These are phyloP conservation scores for Mola mola DNA, from an alignment of 2,113 vertebrate genomes.

Conservation along the genomic window DNA sequence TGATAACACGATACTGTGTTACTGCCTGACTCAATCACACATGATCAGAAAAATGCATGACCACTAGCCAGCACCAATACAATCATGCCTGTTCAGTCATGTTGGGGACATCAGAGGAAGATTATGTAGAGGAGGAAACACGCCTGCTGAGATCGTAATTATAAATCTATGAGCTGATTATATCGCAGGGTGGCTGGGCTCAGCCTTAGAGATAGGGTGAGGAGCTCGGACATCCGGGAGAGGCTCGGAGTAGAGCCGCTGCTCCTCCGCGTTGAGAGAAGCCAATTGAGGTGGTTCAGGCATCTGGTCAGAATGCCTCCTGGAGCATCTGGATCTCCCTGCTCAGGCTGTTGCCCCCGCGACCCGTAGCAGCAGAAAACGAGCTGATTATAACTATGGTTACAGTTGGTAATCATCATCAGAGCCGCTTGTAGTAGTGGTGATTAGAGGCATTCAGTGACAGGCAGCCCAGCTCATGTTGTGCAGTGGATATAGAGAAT, in stretches of 20 bases:
- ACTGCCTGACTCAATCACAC: conserved; percentile 40
- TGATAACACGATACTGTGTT: conserved; percentile 45
- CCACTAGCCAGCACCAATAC: conserved; percentile 36
- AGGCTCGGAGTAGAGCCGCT: no score
- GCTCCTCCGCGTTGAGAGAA: no score
- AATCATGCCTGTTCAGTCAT: conserved; percentile 61
- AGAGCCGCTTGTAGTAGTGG: conserved; percentile 73
- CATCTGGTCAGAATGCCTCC: no score
- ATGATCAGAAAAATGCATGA: conserved; percentile 60
- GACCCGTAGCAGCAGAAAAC: no score
- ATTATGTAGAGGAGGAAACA: conserved; percentile 71
- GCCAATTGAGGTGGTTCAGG: no score
- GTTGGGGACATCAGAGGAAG: conserved; percentile 49
- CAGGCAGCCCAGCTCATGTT: conserved; percentile 61
- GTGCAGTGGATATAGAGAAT: conserved; percentile 56
- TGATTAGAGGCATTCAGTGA: conserved; percentile 73
- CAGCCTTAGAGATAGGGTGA: no score
- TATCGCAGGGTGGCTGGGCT: no score
- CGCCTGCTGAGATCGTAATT: conserved; percentile 77
- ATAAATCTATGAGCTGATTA: conserved; percentile 80
- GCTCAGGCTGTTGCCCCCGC: no score
- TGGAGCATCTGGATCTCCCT: no score
- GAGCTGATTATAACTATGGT: conserved; percentile 78
- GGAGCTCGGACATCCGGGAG: no score
- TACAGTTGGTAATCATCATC: conserved; percentile 80